Evolutionary conservation across 2,888 invertebrate species (phyloP), one percentile per base, ranked within the genome.

Genomic region (Cepaea hortensis): DNA sequence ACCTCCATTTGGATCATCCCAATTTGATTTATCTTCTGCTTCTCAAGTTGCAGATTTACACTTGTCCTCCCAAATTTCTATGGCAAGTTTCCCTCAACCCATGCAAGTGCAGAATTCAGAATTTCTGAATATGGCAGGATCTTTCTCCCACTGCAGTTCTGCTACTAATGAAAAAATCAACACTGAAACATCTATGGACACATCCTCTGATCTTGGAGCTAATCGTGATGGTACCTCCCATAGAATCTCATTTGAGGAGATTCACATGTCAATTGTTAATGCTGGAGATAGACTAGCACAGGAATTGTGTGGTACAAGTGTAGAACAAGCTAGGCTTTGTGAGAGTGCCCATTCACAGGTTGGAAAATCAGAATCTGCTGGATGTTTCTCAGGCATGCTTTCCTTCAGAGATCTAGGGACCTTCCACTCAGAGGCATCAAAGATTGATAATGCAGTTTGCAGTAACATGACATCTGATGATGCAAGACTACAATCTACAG

Each of bases 261-360:
- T 87, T 62, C 87, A 87, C 48, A 83, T 62, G 68, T 87, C 84
- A 35, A 87, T 87, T 84, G 84, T 87, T 11, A 84, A 87, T 35
- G 87, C 84, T 55, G 83, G 87, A 62, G 23, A 87, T 20, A 75
- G 15, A 50, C 65, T 85, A 48, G 75, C 81, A 20, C 80, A 79
- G 46, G 68, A 80, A 13, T 50, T 70, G 20, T 11, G 9, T 55
- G 80, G 72, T 9, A n/a, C 72, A n/a, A 72, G 55, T 55, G 0
- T 61, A 9, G 46, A 61, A 80, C 85, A 70, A 35, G 62, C 35
- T 73, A 23, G 13, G 15, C 0, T 55, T 55, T 73, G 13, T 82
- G 55, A 82, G 23, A 55, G 15, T 35, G 7, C 82, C 46, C 50
- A 68, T 23, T 5, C 35, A 3, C 68, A 35, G 48, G 11, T 48